Evolutionary conservation across 2,888 invertebrate genomes (phyloP).

Genomic region (Dioctria rufipes): DNA sequence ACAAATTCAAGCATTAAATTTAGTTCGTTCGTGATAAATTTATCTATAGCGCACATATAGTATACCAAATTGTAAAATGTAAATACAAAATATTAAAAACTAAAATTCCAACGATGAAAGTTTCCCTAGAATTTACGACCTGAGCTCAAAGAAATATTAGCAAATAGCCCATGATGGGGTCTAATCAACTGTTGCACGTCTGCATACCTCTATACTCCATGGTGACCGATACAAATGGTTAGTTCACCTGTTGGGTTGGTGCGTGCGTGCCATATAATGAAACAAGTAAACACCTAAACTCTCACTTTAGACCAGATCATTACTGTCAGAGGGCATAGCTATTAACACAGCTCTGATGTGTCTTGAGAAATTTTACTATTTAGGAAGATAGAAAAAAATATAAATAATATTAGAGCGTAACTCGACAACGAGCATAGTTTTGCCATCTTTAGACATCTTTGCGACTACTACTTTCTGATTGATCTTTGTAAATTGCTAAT

Average conservation of each 20-base stretch:
- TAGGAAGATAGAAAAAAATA: too few relatives aligned
- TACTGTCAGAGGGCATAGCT: not conserved
- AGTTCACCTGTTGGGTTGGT: not conserved
- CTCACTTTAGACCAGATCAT: not conserved
- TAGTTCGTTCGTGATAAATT: too few relatives aligned
- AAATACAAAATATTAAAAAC: too few relatives aligned
- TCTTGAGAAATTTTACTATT: too few relatives aligned
- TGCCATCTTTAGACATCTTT: too few relatives aligned
- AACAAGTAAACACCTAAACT: not conserved
- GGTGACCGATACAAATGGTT: not conserved
- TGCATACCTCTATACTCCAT: not conserved
- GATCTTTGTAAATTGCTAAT: too few relatives aligned
- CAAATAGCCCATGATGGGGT: not conserved
- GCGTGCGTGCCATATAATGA: not conserved
- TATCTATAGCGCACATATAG: too few relatives aligned
- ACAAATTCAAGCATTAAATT: too few relatives aligned
- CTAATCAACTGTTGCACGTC: not conserved
- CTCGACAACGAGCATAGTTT: too few relatives aligned
- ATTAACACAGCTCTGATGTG: not conserved
- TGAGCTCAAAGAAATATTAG: not conserved
- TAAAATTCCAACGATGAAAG: not conserved
- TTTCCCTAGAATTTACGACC: not conserved
- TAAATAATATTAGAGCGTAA: too few relatives aligned
- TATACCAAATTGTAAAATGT: too few relatives aligned
- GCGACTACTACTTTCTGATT: too few relatives aligned